Conservation (phyloP, 1,140 invertebrate genomes). For the Pogonus chalceus region DNA sequence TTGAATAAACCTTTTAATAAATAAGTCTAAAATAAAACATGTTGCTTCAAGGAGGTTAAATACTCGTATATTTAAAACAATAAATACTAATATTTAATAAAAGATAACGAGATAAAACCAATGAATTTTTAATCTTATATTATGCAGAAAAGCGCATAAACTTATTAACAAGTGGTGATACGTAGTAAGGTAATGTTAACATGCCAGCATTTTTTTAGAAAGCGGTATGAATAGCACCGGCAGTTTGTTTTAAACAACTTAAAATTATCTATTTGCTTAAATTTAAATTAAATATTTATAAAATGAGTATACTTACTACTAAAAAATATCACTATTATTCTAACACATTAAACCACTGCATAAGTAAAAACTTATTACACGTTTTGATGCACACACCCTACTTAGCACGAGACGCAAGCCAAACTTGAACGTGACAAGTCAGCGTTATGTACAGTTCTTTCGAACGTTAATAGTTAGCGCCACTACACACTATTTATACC, state of each 20-base stretch:
- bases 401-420: conserved; percentile 3
- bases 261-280: not conserved
- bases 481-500: too few species aligned
- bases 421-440: conserved; percentile 3
- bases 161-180: conserved; percentile 1
- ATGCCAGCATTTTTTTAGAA: not conserved
- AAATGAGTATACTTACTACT: not conserved
- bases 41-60: too few species aligned
- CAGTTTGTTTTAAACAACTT: not conserved
- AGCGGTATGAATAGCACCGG: not conserved
- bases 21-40: too few species aligned
- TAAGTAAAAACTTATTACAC: not conserved
- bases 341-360: conserved; percentile 3
- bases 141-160: not conserved
- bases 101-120: too few species aligned
- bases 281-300: not conserved
- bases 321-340: not conserved
- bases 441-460: too few species aligned
- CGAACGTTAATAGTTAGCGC: too few species aligned
- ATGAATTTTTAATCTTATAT: not conserved
- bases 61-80: too few species aligned
- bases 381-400: not conserved
- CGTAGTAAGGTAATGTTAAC: not conserved
- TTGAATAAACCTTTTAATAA: too few species aligned
- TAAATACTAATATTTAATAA: too few species aligned